phyloP scores from a whole-genome alignment of 2,113 vertebrate genomes.

The Megalops atlanticus region DNA sequence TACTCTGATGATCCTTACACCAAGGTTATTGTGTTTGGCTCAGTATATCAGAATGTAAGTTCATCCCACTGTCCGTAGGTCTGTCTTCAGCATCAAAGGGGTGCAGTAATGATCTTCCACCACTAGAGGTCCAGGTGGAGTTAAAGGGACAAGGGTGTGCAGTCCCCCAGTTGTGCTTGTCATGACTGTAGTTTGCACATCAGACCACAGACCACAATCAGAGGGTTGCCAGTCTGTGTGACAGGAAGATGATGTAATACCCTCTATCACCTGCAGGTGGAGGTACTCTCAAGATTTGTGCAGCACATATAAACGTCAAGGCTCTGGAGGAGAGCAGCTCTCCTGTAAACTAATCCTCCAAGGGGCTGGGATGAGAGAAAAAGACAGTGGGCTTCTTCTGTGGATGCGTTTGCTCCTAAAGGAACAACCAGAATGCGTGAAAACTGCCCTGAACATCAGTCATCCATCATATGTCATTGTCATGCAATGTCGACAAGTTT shows the following conservation, averaged over 20 bases:
- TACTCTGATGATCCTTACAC: not conserved
- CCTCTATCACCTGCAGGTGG: not conserved
- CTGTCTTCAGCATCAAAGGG: no score
- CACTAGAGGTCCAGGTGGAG: not conserved
- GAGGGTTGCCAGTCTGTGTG: not conserved
- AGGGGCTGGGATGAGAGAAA: not conserved
- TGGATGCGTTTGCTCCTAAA: not conserved
- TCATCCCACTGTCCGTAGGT: no score
- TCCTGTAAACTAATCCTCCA: not conserved
- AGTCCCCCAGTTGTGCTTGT: not conserved
- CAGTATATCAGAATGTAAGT: no score
- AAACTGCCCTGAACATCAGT: not conserved
- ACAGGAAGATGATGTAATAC: not conserved
- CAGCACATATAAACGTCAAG: not conserved
- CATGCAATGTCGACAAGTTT: no score
- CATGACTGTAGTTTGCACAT: not conserved
- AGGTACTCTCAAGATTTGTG: constrained; percentile 6
- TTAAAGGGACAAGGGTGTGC: not conserved
- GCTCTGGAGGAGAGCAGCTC: not conserved
- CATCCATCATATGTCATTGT: not conserved
- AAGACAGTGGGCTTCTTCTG: not conserved
- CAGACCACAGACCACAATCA: not conserved
- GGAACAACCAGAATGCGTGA: not conserved
- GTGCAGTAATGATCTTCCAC: no score
- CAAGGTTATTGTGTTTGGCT: not conserved